These are phyloP conservation scores for Amphimallon solstitiale DNA, from an alignment of 2,888 invertebrate species.

Conservation along the genomic window DNA sequence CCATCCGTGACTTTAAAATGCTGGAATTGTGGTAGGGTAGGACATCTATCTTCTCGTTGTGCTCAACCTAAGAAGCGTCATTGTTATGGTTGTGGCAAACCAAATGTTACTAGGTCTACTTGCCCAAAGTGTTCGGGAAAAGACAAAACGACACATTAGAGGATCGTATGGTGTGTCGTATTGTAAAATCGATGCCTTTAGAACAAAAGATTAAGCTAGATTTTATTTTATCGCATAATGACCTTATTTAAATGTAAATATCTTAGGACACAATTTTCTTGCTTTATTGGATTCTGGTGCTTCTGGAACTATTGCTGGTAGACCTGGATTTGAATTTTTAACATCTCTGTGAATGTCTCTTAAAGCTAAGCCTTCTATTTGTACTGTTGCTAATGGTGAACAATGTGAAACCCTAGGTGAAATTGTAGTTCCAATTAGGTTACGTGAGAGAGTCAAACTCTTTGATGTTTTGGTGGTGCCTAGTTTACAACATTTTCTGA, in stretches of 20 bases:
- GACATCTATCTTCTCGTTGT: too few relatives aligned
- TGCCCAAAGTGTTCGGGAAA: too few relatives aligned
- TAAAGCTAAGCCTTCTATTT: neutral
- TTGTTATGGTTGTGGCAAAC: too few relatives aligned
- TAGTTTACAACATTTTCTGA: neutral
- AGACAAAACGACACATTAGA: neutral
- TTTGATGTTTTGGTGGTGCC: constrained; percentile 2
- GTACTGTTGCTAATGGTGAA: constrained; percentile 28
- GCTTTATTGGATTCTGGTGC: constrained; percentile 40
- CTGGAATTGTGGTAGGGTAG: too few relatives aligned
- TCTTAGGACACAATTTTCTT: constrained; percentile 34
- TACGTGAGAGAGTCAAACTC: neutral
- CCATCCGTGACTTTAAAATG: too few relatives aligned
- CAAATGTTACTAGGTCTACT: too few relatives aligned
- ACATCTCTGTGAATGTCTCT: neutral
- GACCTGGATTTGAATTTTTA: constrained; percentile 20
- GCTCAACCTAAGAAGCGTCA: too few relatives aligned
- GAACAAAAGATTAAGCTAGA: constrained; percentile 2
- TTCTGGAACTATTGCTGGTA: constrained; percentile 37
- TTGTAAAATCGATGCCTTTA: too few relatives aligned
- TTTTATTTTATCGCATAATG: constrained; percentile 32
- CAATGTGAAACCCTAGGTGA: constrained; percentile 4
- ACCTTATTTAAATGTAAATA: constrained; percentile 35
- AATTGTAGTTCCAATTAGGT: neutral
- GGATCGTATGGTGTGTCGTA: neutral